These are phyloP conservation scores for Pseudorectes ferrugineus DNA, from an alignment of 2,113 vertebrate genomes.

Conservation along the genomic window DNA sequence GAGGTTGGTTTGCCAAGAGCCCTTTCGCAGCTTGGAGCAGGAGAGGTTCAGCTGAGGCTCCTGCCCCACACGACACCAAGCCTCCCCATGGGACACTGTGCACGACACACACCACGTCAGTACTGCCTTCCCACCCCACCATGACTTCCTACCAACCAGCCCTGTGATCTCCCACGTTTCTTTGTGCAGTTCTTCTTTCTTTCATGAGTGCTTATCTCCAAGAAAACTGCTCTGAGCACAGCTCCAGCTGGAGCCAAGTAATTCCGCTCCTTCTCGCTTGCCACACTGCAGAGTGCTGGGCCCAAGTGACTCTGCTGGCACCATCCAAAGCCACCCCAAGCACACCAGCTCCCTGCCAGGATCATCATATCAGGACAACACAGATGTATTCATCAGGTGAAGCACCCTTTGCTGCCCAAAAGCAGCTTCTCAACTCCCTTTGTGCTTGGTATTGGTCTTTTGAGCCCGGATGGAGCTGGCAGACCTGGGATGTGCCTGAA, in stretches of 20 bases:
- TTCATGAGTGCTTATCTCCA: not conserved
- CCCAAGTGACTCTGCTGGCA: not conserved
- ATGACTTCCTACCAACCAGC: not conserved
- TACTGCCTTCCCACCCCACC: not conserved
- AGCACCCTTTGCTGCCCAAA: not conserved
- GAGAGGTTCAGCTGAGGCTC: not conserved
- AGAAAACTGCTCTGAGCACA: not conserved
- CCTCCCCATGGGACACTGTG: fast-evolving
- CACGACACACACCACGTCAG: not conserved
- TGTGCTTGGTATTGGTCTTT: not conserved
- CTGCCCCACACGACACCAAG: fast-evolving
- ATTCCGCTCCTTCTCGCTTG: not conserved
- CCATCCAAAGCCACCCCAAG: not conserved
- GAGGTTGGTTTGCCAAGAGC: not conserved
- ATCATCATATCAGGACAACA: not conserved
- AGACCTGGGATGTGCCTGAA: not conserved
- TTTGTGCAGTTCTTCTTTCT: not conserved
- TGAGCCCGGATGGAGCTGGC: not conserved
- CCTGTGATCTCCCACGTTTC: not conserved
- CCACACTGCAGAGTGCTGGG: not conserved
- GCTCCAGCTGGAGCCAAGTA: not conserved
- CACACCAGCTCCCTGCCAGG: not conserved
- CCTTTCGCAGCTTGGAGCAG: not conserved
- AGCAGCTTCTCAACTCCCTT: not conserved
- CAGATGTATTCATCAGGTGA: not conserved